phyloP scores from a whole-genome alignment of 2,113 vertebrate species.

The Riparia riparia region DNA sequence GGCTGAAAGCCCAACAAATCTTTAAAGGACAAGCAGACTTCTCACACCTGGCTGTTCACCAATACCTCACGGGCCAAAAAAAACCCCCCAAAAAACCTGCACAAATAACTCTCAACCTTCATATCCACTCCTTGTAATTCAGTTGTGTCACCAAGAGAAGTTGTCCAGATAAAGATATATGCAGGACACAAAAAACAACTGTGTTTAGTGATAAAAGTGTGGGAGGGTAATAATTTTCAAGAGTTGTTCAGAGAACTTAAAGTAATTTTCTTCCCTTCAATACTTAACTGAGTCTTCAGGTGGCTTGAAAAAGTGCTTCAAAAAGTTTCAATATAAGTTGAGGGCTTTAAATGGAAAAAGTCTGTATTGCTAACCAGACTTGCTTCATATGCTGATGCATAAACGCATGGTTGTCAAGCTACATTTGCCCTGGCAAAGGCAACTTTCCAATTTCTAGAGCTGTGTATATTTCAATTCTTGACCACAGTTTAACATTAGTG shows the following conservation, averaged over 20 bases:
- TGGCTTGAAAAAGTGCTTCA: not conserved
- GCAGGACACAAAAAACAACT: not conserved
- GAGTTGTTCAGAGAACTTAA: not conserved
- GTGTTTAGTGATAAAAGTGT: not conserved
- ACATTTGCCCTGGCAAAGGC: constrained; percentile 54
- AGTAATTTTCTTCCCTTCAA: not conserved
- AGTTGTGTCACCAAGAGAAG: not conserved
- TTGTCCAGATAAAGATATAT: not conserved
- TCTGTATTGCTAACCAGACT: not conserved
- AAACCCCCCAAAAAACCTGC: not conserved
- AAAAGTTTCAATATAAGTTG: not conserved
- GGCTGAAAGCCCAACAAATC: not conserved
- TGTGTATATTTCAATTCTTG: constrained; percentile 53
- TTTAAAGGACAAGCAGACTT: not conserved
- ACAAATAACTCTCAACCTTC: not conserved
- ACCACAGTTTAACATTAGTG: constrained; percentile 51
- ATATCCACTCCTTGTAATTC: not conserved
- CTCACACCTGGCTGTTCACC: not conserved
- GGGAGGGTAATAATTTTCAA: not conserved
- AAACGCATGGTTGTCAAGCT: constrained; percentile 46
- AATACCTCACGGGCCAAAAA: not conserved
- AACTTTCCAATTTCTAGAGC: constrained; percentile 10
- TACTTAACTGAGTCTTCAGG: not conserved
- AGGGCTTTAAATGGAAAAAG: constrained; percentile 34
- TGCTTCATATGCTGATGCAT: constrained; percentile 36